Conservation (phyloP, 2,113 vertebrate genomes). For the Mustelus asterias region DNA sequence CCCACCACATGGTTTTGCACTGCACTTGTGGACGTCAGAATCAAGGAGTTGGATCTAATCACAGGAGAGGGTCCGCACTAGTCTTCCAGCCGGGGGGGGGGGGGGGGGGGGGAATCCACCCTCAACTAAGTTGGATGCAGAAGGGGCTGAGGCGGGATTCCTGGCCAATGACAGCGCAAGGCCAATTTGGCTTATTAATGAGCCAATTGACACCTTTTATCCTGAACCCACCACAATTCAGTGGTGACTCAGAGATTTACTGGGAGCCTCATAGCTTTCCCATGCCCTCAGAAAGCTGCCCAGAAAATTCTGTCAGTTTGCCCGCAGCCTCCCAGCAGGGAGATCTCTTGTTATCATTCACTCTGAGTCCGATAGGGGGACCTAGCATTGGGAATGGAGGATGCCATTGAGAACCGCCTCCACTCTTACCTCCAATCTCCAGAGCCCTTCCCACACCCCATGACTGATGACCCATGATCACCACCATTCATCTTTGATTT, state of each 20-base stretch:
- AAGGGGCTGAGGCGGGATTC: not conserved
- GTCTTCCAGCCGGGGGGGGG: not conserved
- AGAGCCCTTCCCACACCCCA: too few species aligned
- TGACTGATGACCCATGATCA: not conserved
- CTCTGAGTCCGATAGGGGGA: not conserved
- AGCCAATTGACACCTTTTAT: not conserved
- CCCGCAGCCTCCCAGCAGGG: not conserved
- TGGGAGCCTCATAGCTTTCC: not conserved
- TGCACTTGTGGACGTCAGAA: not conserved
- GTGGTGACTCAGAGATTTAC: not conserved
- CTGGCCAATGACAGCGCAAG: not conserved
- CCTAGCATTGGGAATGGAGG: too few species aligned
- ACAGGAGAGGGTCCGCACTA: not conserved
- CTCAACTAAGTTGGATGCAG: not conserved
- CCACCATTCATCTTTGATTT: not conserved
- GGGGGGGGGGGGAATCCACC: too few species aligned
- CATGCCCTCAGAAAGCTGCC: not conserved
- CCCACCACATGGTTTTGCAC: too few species aligned
- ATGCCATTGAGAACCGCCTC: not conserved
- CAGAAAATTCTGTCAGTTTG: not conserved
- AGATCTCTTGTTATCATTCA: not conserved
- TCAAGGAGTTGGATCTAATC: not conserved
- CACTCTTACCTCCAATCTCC: not conserved
- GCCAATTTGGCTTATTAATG: not conserved
- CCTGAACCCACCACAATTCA: not conserved